Evolutionary conservation across 92 coral and sea anemone species (phyloP), one percentile per base, ranked within the genome.

Genomic region (Epizoanthus illoricatus): DNA sequence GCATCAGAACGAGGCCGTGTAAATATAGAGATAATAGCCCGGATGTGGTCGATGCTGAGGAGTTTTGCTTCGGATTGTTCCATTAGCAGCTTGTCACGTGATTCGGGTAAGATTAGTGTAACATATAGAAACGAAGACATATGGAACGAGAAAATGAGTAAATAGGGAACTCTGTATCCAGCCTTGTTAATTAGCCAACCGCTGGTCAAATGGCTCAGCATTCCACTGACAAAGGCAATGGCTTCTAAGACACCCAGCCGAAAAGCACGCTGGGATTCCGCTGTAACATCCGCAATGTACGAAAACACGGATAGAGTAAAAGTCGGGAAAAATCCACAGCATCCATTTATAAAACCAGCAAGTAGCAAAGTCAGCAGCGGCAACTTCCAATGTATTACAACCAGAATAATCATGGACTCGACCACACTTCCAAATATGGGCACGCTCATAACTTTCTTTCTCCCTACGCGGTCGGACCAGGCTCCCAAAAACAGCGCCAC

Each of bases 401-500:
- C 65, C 7, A 96, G 73, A 28, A 96, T 89, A 43, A 96, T 86
- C 1, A 94, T 85, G n/a, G 98, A 89, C 71, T 96, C 98, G 17
- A 92, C 67, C 11, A 93, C 89, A 78, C 99, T 96, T 16, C 99
- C 99, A 93, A 93, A 91, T 93, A 96, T 88, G 85, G 99, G 94
- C 49, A 96, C 75, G 21, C 94, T 95, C 93, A 96, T 93, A 36
- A 95, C 98, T 39, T 84, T 94, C 73, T 92, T 87, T 8, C 99
- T 89, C 15, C 99, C 99, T 5, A 91, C 94, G 16, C 90, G 90
- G 89, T 96, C 99, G 83, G 99, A 96, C 99, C 99, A 96, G 86
- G 99, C 97, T 64, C 99, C 99, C 43, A 96, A 84, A 75, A 96
- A 71, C 20, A 96, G 86, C 71, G 99, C 97, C 79, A 96, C 94